phyloP scores from a whole-genome alignment of 2,888 invertebrate genomes.

The Cephus pulcher region DNA sequence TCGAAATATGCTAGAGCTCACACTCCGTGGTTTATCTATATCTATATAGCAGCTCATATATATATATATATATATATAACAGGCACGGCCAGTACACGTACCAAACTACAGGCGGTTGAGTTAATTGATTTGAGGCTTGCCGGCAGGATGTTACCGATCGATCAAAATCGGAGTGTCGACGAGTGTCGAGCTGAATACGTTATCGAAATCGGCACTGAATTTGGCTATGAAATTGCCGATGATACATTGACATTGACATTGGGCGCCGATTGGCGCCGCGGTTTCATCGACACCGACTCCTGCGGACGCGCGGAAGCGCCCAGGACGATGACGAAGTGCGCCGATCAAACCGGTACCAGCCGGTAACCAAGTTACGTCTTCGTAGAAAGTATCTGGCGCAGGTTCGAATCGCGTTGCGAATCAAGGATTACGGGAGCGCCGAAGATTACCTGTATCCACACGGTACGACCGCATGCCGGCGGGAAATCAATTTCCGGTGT shows the following conservation, averaged over 20 bases:
- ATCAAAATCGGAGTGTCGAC: slow-evolving; percentile 26
- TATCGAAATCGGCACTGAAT: neutral
- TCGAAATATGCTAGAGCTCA: slow-evolving; percentile 26
- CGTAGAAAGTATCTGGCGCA: neutral
- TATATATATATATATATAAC: slow-evolving; percentile 24
- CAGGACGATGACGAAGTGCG: neutral
- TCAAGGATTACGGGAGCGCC: neutral
- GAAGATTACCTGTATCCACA: neutral
- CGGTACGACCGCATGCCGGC: neutral
- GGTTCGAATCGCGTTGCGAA: neutral
- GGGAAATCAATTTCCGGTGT: neutral
- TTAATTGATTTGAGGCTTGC: slow-evolving; percentile 61
- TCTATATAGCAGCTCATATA: neutral
- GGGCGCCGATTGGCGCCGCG: neutral
- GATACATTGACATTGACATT: neutral
- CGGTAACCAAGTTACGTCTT: neutral
- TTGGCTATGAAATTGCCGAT: too few species aligned
- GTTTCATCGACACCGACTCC: neutral
- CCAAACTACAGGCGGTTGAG: slow-evolving; percentile 21
- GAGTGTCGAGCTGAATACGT: neutral
- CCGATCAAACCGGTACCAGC: neutral
- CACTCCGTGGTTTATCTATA: neutral
- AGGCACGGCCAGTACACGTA: slow-evolving; percentile 9
- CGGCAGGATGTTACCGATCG: slow-evolving; percentile 45
- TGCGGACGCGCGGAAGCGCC: neutral